phyloP scores from a whole-genome alignment of 2,797 vertebrate genomes.

The Pagetopsis macropterus region DNA sequence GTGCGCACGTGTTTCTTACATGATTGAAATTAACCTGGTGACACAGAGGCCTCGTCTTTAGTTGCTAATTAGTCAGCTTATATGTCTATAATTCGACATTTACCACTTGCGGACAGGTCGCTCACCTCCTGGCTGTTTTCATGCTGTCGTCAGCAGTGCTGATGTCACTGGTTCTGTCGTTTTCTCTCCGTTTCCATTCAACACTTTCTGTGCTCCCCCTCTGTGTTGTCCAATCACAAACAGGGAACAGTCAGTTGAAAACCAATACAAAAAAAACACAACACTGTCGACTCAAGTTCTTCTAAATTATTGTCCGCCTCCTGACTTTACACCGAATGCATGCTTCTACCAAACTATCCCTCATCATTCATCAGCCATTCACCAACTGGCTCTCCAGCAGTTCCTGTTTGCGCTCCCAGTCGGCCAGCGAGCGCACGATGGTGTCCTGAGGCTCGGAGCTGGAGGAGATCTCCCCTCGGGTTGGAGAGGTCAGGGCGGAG shows the following conservation, averaged over 20 bases:
- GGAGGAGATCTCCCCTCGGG: conserved; percentile 80
- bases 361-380: conserved; percentile 34
- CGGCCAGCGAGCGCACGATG: conserved; percentile 74
- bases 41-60: neutral
- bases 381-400: conserved; percentile 79
- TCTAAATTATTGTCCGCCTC: neutral
- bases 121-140: conserved; percentile 78
- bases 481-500: conserved; percentile 80
- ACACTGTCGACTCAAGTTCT: neutral
- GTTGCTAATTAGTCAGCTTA: neutral
- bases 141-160: conserved; percentile 75
- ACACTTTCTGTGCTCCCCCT: conserved; percentile 64
- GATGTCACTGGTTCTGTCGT: conserved; percentile 77
- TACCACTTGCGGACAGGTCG: neutral
- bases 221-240: conserved; percentile 53
- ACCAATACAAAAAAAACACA: neutral
- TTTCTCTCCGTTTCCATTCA: conserved; percentile 70
- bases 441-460: conserved; percentile 78
- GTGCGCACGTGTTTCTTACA: neutral
- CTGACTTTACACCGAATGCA: neutral
- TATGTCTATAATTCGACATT: neutral
- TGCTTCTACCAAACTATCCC: neutral
- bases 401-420: conserved; percentile 81
- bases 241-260: neutral
- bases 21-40: neutral